These are phyloP conservation scores for Anagrus nilaparvatae DNA, from an alignment of 1,140 invertebrate species.

Conservation along the genomic window DNA sequence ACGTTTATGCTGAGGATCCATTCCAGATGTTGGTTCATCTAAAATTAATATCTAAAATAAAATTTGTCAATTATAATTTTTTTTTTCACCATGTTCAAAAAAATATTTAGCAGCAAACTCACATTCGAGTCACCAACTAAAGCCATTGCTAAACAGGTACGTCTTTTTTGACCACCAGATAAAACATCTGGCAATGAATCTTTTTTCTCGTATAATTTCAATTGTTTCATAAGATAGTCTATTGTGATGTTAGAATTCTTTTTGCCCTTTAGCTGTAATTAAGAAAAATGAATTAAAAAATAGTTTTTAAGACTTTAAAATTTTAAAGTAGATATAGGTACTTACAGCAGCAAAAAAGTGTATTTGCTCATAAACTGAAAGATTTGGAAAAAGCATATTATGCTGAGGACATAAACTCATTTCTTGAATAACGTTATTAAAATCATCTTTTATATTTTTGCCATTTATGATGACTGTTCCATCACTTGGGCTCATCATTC, in stretches of 20 bases:
- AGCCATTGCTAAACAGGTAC: conserved; percentile 51
- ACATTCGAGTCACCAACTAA: conserved; percentile 38
- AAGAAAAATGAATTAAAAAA: conserved; percentile 3
- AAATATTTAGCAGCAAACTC: conserved; percentile 13
- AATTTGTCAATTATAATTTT: too few species aligned
- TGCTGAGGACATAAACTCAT: conserved; percentile 87
- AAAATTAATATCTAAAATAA: conserved; percentile 53
- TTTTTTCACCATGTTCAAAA: too few species aligned
- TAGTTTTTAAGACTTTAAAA: too few species aligned
- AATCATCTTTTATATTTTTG: conserved; percentile 47
- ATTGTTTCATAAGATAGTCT: conserved; percentile 39
- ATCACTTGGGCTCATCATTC: conserved; percentile 50
- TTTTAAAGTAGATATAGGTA: background rate
- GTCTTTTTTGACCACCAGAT: conserved; percentile 57
- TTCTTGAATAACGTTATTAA: conserved; percentile 41
- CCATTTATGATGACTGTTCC: conserved; percentile 60
- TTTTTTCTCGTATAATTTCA: conserved; percentile 45
- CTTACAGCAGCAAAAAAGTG: conserved; percentile 67
- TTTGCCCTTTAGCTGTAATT: conserved; percentile 29
- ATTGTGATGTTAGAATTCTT: conserved; percentile 21
- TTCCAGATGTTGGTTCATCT: conserved; percentile 90
- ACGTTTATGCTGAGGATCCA: conserved; percentile 85
- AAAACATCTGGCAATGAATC: conserved; percentile 39
- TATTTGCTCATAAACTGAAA: conserved; percentile 87
- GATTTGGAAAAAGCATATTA: conserved; percentile 83